Evolutionary conservation across 92 coral and sea anemone species (phyloP).

Genomic region (Actinernus sp.): DNA sequence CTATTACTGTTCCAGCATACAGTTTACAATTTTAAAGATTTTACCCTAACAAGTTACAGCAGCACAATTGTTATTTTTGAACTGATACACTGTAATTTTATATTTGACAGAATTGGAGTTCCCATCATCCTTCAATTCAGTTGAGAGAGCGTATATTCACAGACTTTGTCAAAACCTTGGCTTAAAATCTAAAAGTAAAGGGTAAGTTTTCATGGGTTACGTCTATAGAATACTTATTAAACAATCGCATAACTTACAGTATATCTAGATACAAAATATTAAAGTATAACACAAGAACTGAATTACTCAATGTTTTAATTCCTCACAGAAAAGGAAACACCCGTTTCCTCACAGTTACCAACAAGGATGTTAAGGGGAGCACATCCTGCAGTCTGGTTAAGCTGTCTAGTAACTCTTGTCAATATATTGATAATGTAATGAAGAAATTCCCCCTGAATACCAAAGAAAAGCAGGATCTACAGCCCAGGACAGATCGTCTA

Average conservation of each 20-base stretch:
- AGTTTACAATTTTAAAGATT: too few species aligned
- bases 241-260: too few species aligned
- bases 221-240: background rate
- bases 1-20: too few species aligned
- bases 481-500: slow-evolving; percentile 82
- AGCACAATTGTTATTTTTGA: background rate
- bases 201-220: slow-evolving; percentile 61
- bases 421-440: slow-evolving; percentile 69
- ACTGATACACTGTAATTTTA: background rate
- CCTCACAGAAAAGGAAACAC: slow-evolving; percentile 75
- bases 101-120: slow-evolving; percentile 78
- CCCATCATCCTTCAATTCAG: slow-evolving; percentile 95
- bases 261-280: too few species aligned
- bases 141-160: slow-evolving; percentile 97
- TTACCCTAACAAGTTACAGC: too few species aligned
- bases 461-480: slow-evolving; percentile 88
- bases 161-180: slow-evolving; percentile 86
- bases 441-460: slow-evolving; percentile 87
- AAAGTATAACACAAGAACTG: too few species aligned
- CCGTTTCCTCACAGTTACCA: slow-evolving; percentile 80
- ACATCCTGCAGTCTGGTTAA: slow-evolving; percentile 69
- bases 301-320: background rate
- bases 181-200: slow-evolving; percentile 86
- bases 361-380: slow-evolving; percentile 53
- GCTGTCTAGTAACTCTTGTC: slow-evolving; percentile 58